phyloP scores from a whole-genome alignment of 2,113 vertebrate genomes.

The Sturnira hondurensis region DNA sequence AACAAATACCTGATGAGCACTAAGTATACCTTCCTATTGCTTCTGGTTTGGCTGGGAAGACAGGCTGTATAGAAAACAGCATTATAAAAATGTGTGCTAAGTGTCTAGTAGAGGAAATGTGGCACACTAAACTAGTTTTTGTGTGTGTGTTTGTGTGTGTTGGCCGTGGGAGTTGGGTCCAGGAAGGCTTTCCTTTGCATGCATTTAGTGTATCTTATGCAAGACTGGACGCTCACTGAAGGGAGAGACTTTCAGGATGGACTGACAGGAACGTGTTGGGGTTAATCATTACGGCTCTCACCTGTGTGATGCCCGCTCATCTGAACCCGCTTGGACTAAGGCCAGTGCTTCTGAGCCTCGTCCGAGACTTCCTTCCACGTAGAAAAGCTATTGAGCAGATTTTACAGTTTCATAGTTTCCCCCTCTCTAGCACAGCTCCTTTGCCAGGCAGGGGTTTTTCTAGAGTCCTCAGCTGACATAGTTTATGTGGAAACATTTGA shows the following conservation, averaged over 20 bases:
- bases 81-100: neutral
- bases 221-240: neutral
- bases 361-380: neutral
- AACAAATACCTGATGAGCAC: neutral
- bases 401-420: neutral
- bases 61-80: neutral
- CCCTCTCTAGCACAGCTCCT: neutral
- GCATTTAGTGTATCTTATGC: neutral
- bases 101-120: neutral
- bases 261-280: neutral
- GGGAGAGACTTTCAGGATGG: neutral
- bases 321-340: neutral
- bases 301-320: neutral
- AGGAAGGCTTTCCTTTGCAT: neutral
- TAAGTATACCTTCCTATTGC: neutral
- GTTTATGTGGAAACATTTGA: neutral
- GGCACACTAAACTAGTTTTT: neutral
- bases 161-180: neutral
- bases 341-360: neutral
- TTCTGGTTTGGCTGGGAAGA: neutral
- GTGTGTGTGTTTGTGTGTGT: neutral
- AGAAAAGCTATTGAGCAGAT: neutral
- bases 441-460: neutral
- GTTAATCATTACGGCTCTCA: neutral
- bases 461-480: neutral